phyloP scores from a whole-genome alignment of 2,888 invertebrate species.

The Cheilosia urbana region DNA sequence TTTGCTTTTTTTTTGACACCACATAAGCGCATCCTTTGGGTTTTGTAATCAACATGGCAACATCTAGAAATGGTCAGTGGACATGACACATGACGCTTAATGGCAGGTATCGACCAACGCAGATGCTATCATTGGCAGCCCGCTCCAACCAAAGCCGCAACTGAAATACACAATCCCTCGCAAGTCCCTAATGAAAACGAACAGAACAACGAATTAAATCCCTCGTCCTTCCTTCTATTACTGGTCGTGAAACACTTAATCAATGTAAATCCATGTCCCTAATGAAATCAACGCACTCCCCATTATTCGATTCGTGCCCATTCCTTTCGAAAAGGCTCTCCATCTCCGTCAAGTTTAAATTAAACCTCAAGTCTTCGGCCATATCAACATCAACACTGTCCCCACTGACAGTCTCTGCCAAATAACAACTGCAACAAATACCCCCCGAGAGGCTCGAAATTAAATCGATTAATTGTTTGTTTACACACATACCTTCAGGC shows the following conservation, averaged over 20 bases:
- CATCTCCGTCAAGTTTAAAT: slow-evolving; percentile 51
- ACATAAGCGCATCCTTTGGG: too few relatives aligned
- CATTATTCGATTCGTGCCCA: neutral
- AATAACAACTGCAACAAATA: slow-evolving; percentile 67
- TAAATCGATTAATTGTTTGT: slow-evolving; percentile 71
- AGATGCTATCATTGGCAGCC: too few relatives aligned
- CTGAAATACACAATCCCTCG: neutral
- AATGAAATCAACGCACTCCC: slow-evolving; percentile 21
- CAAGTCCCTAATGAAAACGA: too few relatives aligned
- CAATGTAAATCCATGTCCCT: slow-evolving; percentile 20
- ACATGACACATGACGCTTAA: too few relatives aligned
- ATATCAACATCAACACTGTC: slow-evolving; percentile 41
- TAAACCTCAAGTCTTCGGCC: slow-evolving; percentile 48
- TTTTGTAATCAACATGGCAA: too few relatives aligned
- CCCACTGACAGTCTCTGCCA: slow-evolving; percentile 19
- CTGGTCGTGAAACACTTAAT: neutral
- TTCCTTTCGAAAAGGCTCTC: neutral
- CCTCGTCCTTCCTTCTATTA: too few relatives aligned
- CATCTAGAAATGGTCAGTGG: too few relatives aligned
- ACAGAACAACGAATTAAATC: too few relatives aligned
- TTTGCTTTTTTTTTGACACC: too few relatives aligned
- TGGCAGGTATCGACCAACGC: too few relatives aligned
- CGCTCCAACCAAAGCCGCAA: neutral
- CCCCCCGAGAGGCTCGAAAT: slow-evolving; percentile 57
- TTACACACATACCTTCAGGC: slow-evolving; percentile 50